Evolutionary conservation across 2,888 invertebrate species (phyloP).

Genomic region (Busseola fusca): DNA sequence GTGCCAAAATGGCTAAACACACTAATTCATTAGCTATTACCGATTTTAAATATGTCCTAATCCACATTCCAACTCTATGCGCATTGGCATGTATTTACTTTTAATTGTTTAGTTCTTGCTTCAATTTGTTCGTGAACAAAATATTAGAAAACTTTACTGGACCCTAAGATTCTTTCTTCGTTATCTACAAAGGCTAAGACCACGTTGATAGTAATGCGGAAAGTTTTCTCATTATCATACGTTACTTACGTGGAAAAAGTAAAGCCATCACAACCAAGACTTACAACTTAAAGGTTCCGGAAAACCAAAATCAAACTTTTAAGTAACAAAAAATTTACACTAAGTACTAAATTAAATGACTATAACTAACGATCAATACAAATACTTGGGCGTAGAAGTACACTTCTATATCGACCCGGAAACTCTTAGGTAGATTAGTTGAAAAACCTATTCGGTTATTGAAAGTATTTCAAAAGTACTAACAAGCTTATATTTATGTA

Average conservation of each 20-base stretch:
- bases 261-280: slow-evolving; percentile 1
- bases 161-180: slow-evolving; percentile 34
- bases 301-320: slow-evolving; percentile 1
- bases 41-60: neutral
- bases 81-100: slow-evolving; percentile 6
- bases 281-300: neutral
- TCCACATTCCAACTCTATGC: neutral
- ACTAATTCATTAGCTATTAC: neutral
- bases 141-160: slow-evolving; percentile 45
- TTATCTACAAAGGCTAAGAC: slow-evolving; percentile 26
- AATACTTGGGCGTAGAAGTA: neutral
- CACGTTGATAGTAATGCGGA: slow-evolving; percentile 43
- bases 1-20: neutral
- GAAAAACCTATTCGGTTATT: neutral
- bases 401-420: neutral
- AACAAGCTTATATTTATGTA: neutral
- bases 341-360: neutral
- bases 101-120: slow-evolving; percentile 20
- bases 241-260: slow-evolving; percentile 20
- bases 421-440: neutral
- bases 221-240: slow-evolving; percentile 49
- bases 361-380: neutral
- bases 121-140: slow-evolving; percentile 45
- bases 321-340: neutral
- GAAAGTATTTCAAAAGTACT: neutral